phyloP scores from a whole-genome alignment of 2,888 invertebrate genomes.

The Acrobasis repandana region DNA sequence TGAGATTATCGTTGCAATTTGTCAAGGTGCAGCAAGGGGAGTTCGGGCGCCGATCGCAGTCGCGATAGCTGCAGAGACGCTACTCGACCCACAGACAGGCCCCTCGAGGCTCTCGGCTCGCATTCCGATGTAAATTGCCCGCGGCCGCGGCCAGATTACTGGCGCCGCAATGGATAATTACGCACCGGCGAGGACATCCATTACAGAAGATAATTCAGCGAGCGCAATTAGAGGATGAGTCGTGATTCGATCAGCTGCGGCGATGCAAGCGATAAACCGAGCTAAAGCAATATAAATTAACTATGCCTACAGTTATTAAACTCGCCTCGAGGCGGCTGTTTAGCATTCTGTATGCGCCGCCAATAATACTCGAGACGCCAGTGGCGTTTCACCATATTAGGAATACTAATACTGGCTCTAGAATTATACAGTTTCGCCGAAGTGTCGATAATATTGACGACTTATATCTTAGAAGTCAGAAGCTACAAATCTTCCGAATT shows the following conservation, averaged over 20 bases:
- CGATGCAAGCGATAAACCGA: constrained; percentile 48
- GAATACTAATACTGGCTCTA: constrained; percentile 34
- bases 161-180: constrained; percentile 74
- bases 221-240: constrained; percentile 68
- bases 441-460: constrained; percentile 33
- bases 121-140: constrained; percentile 70
- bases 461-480: constrained; percentile 28
- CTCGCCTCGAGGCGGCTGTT: constrained; percentile 47
- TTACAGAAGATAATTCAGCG: constrained; percentile 73
- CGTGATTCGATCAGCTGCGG: constrained; percentile 56
- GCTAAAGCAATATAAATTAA: constrained; percentile 55
- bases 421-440: constrained; percentile 26
- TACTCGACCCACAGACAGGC: constrained; percentile 61
- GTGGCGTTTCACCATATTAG: constrained; percentile 45
- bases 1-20: constrained; percentile 55
- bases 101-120: constrained; percentile 43
- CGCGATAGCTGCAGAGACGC: constrained; percentile 65
- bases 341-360: constrained; percentile 50
- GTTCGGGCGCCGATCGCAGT: constrained; percentile 42
- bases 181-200: constrained; percentile 69
- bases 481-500: constrained; percentile 41
- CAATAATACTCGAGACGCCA: constrained; percentile 44
- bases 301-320: constrained; percentile 52
- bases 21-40: constrained; percentile 50
- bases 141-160: constrained; percentile 59